Base-by-base conservation (phyloP, 2,797 vertebrate genomes). In the Melanotaenia boesemani region DNA sequence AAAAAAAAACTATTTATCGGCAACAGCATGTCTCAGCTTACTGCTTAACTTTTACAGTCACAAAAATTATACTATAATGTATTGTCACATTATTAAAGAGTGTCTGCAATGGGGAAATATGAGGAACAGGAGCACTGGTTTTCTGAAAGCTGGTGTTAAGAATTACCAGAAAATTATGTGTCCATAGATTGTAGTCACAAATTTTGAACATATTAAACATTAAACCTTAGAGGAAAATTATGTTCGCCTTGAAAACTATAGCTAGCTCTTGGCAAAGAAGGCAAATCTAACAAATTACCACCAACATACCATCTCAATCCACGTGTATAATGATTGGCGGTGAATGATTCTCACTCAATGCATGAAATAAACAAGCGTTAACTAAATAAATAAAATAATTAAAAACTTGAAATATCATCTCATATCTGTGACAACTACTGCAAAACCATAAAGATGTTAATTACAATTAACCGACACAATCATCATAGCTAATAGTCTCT, bases 401-500 rank as follows among this genome's bases (percentile, higher is more conserved):
- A 46, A 48, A 2, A 48, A 8, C 46, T 50, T 50, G 4, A 22
- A 50, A 50, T 50, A n/a, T 22, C 1, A 22, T 50, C 7, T 22
- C n/a, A 50, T 9, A 7, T 50, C 20, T n/a, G 12, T 2, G 3
- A 67, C 0, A 13, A 8, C 16, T 24, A 28, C 5, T 48, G 18
- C 13, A 63, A 59, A 36, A 22, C 2, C 12, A 41, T 2, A 22
- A 61, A 41, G 3, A 39, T 9, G 20, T 24, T 7, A 6, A 28
- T 24, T 39, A 41, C 20, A 24, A 77, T 52, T 57, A 66, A 18
- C n/a, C 36, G 9, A 67, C 55, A 70, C 24, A 48, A n/a, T 36
- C 34, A 24, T n/a, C 8, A 71, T 36, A 59, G 73, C 70, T 73
- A 62, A 57, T 54, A 48, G 24, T 65, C 69, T 82, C 60, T 60